Evolutionary conservation across 2,797 vertebrate genomes (phyloP).

Genomic region (Tinamus major): DNA sequence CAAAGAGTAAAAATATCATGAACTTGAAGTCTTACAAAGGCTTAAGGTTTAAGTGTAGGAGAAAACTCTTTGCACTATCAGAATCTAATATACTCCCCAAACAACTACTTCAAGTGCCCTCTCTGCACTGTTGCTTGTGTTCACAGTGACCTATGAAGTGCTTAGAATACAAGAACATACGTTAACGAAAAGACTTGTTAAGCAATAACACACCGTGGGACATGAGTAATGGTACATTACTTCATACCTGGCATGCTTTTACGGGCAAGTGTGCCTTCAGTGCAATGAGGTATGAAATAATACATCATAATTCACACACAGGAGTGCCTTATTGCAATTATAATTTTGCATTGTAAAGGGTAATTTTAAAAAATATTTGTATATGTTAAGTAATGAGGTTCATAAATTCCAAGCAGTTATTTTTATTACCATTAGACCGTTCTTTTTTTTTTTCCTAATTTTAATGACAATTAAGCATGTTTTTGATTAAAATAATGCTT

Average conservation of each 20-base stretch:
- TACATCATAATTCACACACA: not conserved
- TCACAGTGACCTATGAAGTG: not conserved
- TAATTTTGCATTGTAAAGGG: not conserved
- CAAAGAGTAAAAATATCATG: not conserved
- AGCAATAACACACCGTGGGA: not conserved
- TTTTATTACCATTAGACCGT: not conserved
- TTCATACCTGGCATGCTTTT: constrained; percentile 1
- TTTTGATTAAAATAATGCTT: not conserved
- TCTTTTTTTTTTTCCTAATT: constrained; percentile 3
- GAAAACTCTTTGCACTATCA: not conserved
- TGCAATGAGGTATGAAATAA: constrained; percentile 33
- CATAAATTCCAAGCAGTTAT: not conserved
- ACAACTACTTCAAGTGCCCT: not conserved
- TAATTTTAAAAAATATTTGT: not conserved
- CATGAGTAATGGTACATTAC: not conserved
- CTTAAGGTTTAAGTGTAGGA: accelerated
- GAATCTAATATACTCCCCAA: not conserved
- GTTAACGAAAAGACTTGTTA: not conserved
- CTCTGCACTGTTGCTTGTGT: not conserved
- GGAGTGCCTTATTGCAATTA: not conserved
- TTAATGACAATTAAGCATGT: not conserved
- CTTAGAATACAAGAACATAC: not conserved
- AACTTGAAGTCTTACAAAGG: not conserved
- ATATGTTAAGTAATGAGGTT: not conserved
- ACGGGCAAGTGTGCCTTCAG: not conserved